A percentile compares a stretch with the other conserved stretches of the same genome.
phyloP scores from a whole-genome alignment of 2,113 vertebrate species.

The Psilopogon haemacephalus region DNA sequence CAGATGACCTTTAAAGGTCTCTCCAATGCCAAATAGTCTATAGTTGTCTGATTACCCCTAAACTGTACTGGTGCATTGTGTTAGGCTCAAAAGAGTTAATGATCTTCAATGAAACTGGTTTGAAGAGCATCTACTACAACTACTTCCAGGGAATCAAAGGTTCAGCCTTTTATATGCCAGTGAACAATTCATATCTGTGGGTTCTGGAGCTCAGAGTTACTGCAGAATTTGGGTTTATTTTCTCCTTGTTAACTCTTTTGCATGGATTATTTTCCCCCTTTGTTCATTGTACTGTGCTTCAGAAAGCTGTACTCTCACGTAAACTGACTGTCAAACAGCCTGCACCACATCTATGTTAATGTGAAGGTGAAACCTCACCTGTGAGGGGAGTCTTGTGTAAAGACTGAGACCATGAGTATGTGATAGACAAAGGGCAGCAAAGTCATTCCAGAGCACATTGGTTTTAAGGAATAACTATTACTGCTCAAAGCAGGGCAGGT shows the following conservation, averaged over 20 bases:
- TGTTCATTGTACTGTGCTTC: not conserved
- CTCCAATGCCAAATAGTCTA: not conserved
- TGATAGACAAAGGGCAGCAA: not conserved
- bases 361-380: not conserved
- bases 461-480: not conserved
- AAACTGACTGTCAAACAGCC: not conserved
- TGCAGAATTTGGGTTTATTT: not conserved
- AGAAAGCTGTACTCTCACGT: not conserved
- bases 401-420: not conserved
- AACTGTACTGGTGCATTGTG: too few relatives aligned
- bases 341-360: rapidly evolving
- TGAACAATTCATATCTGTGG: not conserved
- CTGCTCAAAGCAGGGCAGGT: too few relatives aligned
- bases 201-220: not conserved
- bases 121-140: not conserved
- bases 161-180: not conserved
- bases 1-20: not conserved
- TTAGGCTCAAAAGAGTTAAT: not conserved
- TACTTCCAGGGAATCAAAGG: not conserved
- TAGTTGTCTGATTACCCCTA: not conserved
- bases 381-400: not conserved
- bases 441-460: not conserved
- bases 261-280: not conserved
- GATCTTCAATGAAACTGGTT: not conserved
- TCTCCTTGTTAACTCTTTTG: not conserved